Evolutionary conservation across 64 coral and sea anemone genomes (phyloP), one percentile per base, ranked within the genome.

Genomic region (Dendrophyllia cribrosa): DNA sequence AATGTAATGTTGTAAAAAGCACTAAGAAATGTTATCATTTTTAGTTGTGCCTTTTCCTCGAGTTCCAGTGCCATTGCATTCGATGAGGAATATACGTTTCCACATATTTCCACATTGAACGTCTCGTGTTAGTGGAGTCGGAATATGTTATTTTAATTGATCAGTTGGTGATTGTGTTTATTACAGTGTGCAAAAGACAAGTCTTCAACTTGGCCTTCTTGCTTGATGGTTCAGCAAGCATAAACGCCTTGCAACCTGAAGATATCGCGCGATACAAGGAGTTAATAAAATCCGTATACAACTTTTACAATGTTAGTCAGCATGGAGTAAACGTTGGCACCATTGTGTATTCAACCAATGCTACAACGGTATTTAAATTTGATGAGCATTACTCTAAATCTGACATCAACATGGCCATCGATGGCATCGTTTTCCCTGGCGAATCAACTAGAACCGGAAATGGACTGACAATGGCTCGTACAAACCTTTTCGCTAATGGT

Each of bases 191-290:
- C 19, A 80, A 76, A 96, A 88, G 66, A 85, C 94, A 53, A 96
- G 20, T 23, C 52, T 97, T 83, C 88, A 97, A 20, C 85, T 97
- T 77, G 87, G 70, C 12, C 53, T 97, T 62, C 6, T 97, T 19
- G 24, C 14, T 97, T 1, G 95, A 97, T 26, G 95, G 92, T 12
- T 97, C 95, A 58, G 93, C 87, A 7, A 97, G 92, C 58, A 88
- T 97, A 19, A 87, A 97, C 12, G 64, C 47, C 10, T 13, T 86
- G n/a, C 76, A 34, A 76, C 4, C 43, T 21, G 91, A 88, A 45
- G 77, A 90, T 25, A 94, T 91, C 69, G 26, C 77, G 26, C 83
- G 77, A 53, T 86, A 77, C 53, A 85, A 92, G 65, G 48, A 68
- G 20, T 91, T 96, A 64, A 75, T 93, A 16, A 93, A 89, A 43